Evolutionary conservation across 1,140 invertebrate genomes (phyloP).

Genomic region (Euglossa dilemma): DNA sequence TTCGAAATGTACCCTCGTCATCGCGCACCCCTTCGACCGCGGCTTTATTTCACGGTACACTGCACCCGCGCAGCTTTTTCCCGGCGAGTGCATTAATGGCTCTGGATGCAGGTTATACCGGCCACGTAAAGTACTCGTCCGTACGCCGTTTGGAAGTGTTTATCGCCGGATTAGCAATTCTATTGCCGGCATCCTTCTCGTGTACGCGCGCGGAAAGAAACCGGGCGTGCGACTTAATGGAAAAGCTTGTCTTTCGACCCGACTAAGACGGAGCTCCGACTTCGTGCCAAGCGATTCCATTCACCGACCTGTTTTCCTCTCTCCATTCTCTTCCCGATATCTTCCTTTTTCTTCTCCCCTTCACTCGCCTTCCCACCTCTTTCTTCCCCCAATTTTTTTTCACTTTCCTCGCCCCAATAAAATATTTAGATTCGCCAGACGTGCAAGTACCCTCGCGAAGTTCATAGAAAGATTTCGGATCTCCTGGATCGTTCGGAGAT

Average conservation of each 20-base stretch:
- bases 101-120: conserved; percentile 42
- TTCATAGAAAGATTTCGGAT: too few relatives aligned
- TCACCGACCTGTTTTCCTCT: neutral
- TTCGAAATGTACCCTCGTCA: conserved; percentile 22
- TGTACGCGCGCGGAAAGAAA: conserved; percentile 6
- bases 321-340: neutral
- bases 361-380: too few relatives aligned
- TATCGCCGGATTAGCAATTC: conserved; percentile 77
- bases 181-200: conserved; percentile 66
- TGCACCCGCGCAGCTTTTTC: conserved; percentile 44
- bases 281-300: neutral
- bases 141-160: conserved; percentile 64
- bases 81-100: conserved; percentile 44
- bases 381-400: too few relatives aligned
- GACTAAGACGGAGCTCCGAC: neutral
- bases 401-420: too few relatives aligned
- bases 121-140: conserved; percentile 37
- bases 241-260: conserved; percentile 34
- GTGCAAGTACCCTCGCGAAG: too few relatives aligned
- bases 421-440: too few relatives aligned
- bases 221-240: conserved; percentile 32
- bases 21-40: conserved; percentile 10
- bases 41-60: conserved; percentile 44
- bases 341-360: neutral
- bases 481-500: too few relatives aligned